Base-by-base conservation (phyloP, 2,888 invertebrate species). In the Drosophila antonietae region DNA sequence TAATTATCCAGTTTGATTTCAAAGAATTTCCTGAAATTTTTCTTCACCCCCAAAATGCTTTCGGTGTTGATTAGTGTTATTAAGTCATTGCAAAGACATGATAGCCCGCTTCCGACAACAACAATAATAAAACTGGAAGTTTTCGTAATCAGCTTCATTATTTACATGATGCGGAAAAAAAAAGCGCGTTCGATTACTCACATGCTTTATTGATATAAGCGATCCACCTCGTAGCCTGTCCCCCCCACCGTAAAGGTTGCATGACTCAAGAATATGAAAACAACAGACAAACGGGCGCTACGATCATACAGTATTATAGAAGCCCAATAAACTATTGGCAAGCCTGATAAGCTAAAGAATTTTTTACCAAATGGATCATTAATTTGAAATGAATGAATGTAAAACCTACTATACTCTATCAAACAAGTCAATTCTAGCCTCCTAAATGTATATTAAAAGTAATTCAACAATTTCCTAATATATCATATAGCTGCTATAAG, bases 71-170 rank as follows among this genome's bases (percentile, higher is more conserved):
- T 1, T 12, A 51, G 66, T 47, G 61, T 71, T 43, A 58, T 75
- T 75, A 65, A 61, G 49, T 75, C 75, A 75, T 65, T 75, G 58
- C 49, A 56, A 59, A 75, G 61, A 62, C 57, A 74, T 56, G 41
- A 73, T 51, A 68, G 62, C 68, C 8, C 12, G 37, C 56, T 73
- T 68, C 58, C 68, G 62, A 63, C 49, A 67, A 18, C 39, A 28
- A 43, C 43, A n/a, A 52, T 10, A 20, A 14, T 18, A 23, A 57
- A 46, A 37, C 18, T 41, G 37, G 31, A 56, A 23, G 39, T 47
- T 65, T 51, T 55, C 46, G 61, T 66, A 75, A 75, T 67, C 39
- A 46, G 43, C 51, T 41, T 28, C 39, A 33, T 75, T 56, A 66
- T 57, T 55, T 52, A 62, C 66, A 71, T 71, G 62, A 62, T 18